Conservation (phyloP, 92 coral and sea anemone genomes). For the Porites cylindrica region DNA sequence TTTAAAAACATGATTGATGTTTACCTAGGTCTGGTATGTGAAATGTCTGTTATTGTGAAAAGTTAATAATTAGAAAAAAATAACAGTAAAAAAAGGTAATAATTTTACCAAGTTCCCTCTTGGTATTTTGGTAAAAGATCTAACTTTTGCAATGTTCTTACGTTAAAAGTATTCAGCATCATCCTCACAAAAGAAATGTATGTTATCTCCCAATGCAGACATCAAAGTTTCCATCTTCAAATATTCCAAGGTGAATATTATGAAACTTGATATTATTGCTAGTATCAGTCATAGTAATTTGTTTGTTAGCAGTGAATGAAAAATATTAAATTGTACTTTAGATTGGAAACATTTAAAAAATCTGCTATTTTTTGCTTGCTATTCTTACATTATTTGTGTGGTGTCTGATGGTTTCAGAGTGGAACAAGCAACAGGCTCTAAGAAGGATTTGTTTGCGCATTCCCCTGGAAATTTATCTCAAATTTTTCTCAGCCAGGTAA, state of each 20-base stretch:
- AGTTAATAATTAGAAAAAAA: neutral
- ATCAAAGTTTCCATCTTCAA: conserved; percentile 1
- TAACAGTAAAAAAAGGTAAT: no score
- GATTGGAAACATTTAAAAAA: no score
- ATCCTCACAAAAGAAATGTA: neutral
- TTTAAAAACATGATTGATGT: conserved; percentile 76
- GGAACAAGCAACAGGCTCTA: conserved; percentile 82
- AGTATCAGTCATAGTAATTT: no score
- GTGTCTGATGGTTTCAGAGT: conserved; percentile 46
- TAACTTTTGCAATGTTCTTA: neutral
- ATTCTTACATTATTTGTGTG: no score
- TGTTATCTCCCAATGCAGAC: neutral
- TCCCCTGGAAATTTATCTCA: conserved; percentile 83
- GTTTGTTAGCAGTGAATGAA: no score
- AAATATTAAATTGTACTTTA: no score
- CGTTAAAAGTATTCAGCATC: neutral
- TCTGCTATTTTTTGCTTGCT: no score
- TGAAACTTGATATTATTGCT: neutral
- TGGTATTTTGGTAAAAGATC: neutral
- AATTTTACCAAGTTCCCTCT: neutral
- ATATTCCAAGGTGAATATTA: conserved; percentile 5
- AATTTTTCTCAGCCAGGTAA: conserved; percentile 90
- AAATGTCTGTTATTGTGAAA: neutral
- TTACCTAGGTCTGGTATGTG: conserved; percentile 81
- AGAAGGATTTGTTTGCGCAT: conserved; percentile 77